These are phyloP conservation scores for Seriola quinqueradiata DNA, from an alignment of 2,113 vertebrate genomes.

Conservation along the genomic window DNA sequence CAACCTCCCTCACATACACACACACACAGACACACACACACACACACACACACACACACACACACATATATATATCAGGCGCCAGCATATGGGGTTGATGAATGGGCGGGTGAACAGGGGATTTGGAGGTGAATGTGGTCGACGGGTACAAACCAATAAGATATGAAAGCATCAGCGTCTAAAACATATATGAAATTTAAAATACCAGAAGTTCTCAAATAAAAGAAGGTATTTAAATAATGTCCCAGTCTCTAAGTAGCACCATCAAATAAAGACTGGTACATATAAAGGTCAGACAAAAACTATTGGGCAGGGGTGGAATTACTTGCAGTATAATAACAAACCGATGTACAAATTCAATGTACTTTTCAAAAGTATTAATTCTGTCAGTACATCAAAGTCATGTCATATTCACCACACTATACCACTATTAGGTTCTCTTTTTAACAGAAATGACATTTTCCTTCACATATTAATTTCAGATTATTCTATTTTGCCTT, in stretches of 20 bases:
- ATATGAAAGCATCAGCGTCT: neutral
- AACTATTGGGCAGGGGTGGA: neutral
- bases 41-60: neutral
- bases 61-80: neutral
- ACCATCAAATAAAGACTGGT: neutral
- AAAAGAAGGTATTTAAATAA: neutral
- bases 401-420: too few relatives aligned
- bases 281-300: neutral
- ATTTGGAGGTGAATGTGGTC: neutral
- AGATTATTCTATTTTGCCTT: too few relatives aligned
- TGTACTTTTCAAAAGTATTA: neutral
- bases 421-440: neutral
- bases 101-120: neutral
- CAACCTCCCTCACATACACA: constrained; percentile 39
- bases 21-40: neutral
- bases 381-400: neutral
- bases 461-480: too few relatives aligned
- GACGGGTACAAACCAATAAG: constrained; percentile 6
- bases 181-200: neutral
- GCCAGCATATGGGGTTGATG: constrained; percentile 17
- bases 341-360: neutral
- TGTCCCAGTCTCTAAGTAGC: neutral
- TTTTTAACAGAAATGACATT: neutral
- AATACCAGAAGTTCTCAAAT: neutral
- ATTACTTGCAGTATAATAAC: neutral